Evolutionary conservation across 2,113 vertebrate genomes (phyloP).

Genomic region (Embiotoca jacksoni): DNA sequence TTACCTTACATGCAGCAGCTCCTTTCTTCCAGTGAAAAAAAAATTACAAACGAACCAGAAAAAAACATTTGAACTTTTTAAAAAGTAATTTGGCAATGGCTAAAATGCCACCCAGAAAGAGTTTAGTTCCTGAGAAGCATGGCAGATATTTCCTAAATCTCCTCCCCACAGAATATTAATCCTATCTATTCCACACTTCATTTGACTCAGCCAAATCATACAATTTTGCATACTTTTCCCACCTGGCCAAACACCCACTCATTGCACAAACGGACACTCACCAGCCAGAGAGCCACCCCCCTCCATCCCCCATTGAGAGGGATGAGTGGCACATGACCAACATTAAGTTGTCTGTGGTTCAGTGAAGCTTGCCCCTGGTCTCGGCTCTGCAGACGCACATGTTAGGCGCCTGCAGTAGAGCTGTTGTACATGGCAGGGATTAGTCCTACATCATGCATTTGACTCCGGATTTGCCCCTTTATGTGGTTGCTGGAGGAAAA

Average conservation of each 20-base stretch:
- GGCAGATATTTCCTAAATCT: neutral
- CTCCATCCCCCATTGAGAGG: neutral
- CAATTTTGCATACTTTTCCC: constrained; percentile 9
- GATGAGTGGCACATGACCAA: constrained; percentile 56
- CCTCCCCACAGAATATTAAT: neutral
- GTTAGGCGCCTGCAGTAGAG: constrained; percentile 53
- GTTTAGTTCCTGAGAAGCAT: neutral
- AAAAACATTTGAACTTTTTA: neutral
- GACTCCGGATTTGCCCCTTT: constrained; percentile 45
- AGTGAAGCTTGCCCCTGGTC: constrained; percentile 31
- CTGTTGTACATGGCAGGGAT: constrained; percentile 69
- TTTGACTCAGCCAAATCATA: constrained; percentile 8
- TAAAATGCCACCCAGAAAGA: neutral
- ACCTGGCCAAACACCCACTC: constrained; percentile 26
- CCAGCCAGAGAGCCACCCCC: neutral
- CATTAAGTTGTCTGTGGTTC: constrained; percentile 36
- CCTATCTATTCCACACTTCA: neutral
- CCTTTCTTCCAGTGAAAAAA: neutral
- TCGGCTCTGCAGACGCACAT: constrained; percentile 45
- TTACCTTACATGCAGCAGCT: no score
- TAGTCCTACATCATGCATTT: constrained; percentile 71
- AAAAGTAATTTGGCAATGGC: neutral
- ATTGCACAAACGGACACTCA: constrained; percentile 19
- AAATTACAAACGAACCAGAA: neutral
- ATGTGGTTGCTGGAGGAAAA: constrained; percentile 71